Evolutionary conservation across 2,113 vertebrate genomes (phyloP).

Genomic region (Hirundichthys speculiger): DNA sequence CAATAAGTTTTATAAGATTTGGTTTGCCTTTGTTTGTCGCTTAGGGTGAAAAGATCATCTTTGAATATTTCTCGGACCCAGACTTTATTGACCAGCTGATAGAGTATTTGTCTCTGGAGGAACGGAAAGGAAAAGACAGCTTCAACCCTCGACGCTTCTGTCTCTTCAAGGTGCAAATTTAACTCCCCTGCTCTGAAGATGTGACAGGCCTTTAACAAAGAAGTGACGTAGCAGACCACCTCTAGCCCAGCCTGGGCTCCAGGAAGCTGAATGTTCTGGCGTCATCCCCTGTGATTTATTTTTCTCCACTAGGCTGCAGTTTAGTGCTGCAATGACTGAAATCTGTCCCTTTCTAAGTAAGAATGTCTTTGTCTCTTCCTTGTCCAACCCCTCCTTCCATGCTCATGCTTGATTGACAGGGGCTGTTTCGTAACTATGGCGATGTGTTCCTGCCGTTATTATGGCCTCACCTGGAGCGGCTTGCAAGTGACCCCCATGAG

Average conservation of each 20-base stretch:
- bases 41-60: conserved; percentile 93
- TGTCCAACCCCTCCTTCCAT: background rate
- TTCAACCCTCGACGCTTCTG: conserved; percentile 96
- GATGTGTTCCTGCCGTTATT: conserved; percentile 90
- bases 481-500: conserved; percentile 92
- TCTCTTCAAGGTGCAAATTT: conserved; percentile 92
- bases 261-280: conserved; percentile 40
- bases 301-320: conserved; percentile 11
- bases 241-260: conserved; percentile 19
- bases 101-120: conserved; percentile 94
- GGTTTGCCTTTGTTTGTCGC: conserved; percentile 46
- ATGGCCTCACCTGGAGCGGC: conserved; percentile 91
- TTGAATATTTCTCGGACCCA: conserved; percentile 93
- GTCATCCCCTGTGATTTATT: conserved; percentile 44
- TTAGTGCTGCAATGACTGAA: conserved; percentile 23
- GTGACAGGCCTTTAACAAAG: conserved; percentile 39
- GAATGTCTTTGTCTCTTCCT: conserved; percentile 6
- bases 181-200: conserved; percentile 37
- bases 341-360: conserved; percentile 22
- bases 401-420: conserved; percentile 78
- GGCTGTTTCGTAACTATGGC: conserved; percentile 96
- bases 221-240: conserved; percentile 28
- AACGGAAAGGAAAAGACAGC: conserved; percentile 97
- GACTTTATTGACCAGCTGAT: conserved; percentile 92
- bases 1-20: conserved; percentile 12